A percentile compares a stretch with the other conserved stretches of the same genome.
phyloP scores from a whole-genome alignment of 1,140 invertebrate genomes.

The Eumaeus atala region DNA sequence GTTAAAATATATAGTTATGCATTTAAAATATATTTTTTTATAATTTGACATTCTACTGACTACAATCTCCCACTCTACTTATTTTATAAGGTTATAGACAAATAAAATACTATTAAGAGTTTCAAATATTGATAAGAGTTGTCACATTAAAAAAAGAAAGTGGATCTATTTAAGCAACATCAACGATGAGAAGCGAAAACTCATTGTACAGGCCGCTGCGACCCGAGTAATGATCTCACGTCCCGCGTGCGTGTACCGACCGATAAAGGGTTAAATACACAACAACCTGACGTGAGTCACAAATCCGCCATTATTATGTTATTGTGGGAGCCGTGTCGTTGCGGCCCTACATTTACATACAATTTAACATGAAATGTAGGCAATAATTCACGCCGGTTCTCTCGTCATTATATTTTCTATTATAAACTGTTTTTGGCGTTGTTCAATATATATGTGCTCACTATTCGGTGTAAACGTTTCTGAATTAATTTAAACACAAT shows the following conservation, averaged over 20 bases:
- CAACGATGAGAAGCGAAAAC: conserved; percentile 28
- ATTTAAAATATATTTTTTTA: too few species aligned
- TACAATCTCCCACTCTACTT: too few species aligned
- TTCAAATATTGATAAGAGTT: too few species aligned
- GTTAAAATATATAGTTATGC: too few species aligned
- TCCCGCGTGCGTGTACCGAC: conserved; percentile 64
- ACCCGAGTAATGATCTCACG: conserved; percentile 64
- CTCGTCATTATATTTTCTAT: conserved; percentile 62
- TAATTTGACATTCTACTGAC: too few species aligned
- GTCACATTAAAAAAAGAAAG: too few species aligned
- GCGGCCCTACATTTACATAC: conserved; percentile 66
- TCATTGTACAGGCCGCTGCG: conserved; percentile 41
- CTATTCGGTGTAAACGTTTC: conserved; percentile 8
- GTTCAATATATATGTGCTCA: conserved; percentile 18
- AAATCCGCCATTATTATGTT: conserved; percentile 73
- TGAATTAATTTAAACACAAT: conserved; percentile 11
- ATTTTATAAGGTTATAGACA: too few species aligned
- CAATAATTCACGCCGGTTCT: conserved; percentile 65
- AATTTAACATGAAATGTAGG: conserved; percentile 71
- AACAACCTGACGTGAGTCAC: conserved; percentile 71
- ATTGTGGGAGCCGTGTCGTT: conserved; percentile 66
- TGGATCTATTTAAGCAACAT: neutral
- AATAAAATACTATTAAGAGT: too few species aligned
- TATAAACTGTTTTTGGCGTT: conserved; percentile 59
- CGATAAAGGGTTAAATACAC: conserved; percentile 72